phyloP scores from a whole-genome alignment of 1,140 invertebrate species.

The Philaenus spumarius region DNA sequence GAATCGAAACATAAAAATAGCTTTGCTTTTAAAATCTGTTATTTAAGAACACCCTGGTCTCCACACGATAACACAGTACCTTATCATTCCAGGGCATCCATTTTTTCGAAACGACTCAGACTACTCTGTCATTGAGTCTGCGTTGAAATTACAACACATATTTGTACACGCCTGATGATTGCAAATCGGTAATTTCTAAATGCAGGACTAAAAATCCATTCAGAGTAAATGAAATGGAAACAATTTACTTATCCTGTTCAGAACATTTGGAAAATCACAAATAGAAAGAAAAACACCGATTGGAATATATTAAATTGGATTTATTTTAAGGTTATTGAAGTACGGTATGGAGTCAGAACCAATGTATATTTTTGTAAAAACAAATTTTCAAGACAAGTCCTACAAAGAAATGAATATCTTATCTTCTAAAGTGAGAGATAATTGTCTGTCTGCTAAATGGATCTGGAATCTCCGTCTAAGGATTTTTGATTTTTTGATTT shows the following conservation, averaged over 20 bases:
- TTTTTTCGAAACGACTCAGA: slow-evolving; percentile 38
- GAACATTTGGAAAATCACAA: slow-evolving; percentile 6
- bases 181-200: slow-evolving; percentile 31
- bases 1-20: slow-evolving; percentile 25
- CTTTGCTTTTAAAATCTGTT: slow-evolving; percentile 32
- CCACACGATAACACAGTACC: slow-evolving; percentile 31
- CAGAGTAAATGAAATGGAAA: slow-evolving; percentile 8
- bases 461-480: too few relatives aligned
- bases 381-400: not conserved
- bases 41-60: slow-evolving; percentile 25
- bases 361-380: slow-evolving; percentile 9
- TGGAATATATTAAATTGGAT: slow-evolving; percentile 7
- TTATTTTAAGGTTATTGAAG: not conserved
- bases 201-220: slow-evolving; percentile 19
- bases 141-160: slow-evolving; percentile 32
- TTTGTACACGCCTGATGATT: slow-evolving; percentile 33
- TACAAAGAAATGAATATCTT: slow-evolving; percentile 19
- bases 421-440: too few relatives aligned
- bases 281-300: not conserved
- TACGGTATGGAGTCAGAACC: slow-evolving; percentile 10
- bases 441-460: too few relatives aligned
- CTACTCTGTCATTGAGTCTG: slow-evolving; percentile 33
- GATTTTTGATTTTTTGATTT: too few relatives aligned
- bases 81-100: slow-evolving; percentile 34
- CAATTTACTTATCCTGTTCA: not conserved